These are phyloP conservation scores for Ochropacha duplaris DNA, from an alignment of 2,888 invertebrate species.

Conservation along the genomic window DNA sequence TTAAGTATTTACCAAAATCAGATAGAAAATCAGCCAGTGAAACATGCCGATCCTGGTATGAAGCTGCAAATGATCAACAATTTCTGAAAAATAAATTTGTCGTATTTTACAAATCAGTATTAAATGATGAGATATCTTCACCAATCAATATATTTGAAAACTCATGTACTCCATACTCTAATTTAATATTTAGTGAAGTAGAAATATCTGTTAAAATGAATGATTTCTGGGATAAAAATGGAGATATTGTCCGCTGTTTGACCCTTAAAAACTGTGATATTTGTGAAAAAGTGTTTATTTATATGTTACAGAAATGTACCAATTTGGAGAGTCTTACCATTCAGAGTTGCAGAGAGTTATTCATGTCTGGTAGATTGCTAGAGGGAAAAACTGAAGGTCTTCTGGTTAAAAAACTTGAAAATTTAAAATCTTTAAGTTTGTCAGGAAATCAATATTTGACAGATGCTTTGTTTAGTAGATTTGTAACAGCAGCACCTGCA, in stretches of 20 bases:
- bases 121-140: constrained; percentile 55
- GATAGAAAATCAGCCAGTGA: constrained; percentile 86
- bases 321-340: constrained; percentile 84
- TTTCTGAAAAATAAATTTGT: constrained; percentile 80
- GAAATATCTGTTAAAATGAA: constrained; percentile 77
- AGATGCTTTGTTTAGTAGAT: constrained; percentile 87
- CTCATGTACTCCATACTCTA: constrained; percentile 50
- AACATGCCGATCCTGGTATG: constrained; percentile 86
- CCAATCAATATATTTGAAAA: constrained; percentile 2
- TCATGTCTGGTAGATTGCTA: constrained; percentile 88
- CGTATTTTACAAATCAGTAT: constrained; percentile 67
- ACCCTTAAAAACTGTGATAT: constrained; percentile 84
- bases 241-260: constrained; percentile 80
- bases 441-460: constrained; percentile 88
- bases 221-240: constrained; percentile 82
- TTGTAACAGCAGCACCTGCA: constrained; percentile 83
- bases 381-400: constrained; percentile 83
- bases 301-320: constrained; percentile 81
- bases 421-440: constrained; percentile 83
- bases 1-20: constrained; percentile 84
- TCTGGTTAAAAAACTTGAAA: constrained; percentile 67
- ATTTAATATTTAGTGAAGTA: constrained; percentile 80
- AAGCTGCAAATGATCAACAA: constrained; percentile 85
- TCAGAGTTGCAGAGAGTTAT: constrained; percentile 86
- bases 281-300: constrained; percentile 84